Evolutionary conservation across 1,140 invertebrate genomes (phyloP), one percentile per base, ranked within the genome.

Genomic region (Alviniconcha marisindica): DNA sequence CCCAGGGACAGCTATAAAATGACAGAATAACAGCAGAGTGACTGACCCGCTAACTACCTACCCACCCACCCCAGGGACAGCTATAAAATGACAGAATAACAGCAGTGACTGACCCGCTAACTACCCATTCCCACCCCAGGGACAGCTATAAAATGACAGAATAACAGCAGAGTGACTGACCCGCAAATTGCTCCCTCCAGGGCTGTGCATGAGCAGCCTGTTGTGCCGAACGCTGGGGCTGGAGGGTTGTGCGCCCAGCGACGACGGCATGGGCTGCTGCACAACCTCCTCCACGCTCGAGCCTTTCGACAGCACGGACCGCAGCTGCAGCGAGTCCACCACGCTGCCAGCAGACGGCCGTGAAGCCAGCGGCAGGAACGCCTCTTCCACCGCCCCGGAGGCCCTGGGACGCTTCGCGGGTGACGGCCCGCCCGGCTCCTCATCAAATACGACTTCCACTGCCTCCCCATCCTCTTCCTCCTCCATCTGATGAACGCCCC

Each of bases 401-500:
- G 21, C n/a, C 24, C 69, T 71, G 69, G 69, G 36, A 21, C 71
- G 36, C 71, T 51, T 82, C 3, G 71, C 28, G 54, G 48, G 38
- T 14, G 18, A 15, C 21, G 33, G 3, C 28, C 28, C 73, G 0
- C 28, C 51, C 42, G 18, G 28, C 80, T 82, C 38, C 48, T 66
- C 80, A 24, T 18, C 42, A 60, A 40, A 33, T 81, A 31, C 69
- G 33, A 74, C 56, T 69, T 76, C 76, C 36, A 66, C 63, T 60
- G 31, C 40, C 2, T 63, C 78, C 15, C 40, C 71, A 40, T 76
- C 69, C 18, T 56, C 71, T 60, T 79, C 77, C 31, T 56, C 44
- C 44, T 79, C 44, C 51, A n/a, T 31, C 40, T 84, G 54, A n/a
- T 51, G n/a, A 14, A 76, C 69, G 40, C 44, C 69, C 42, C 79